Evolutionary conservation across 2,797 vertebrate species (phyloP), one percentile per base, ranked within the genome.

Genomic region (Manis pentadactyla): DNA sequence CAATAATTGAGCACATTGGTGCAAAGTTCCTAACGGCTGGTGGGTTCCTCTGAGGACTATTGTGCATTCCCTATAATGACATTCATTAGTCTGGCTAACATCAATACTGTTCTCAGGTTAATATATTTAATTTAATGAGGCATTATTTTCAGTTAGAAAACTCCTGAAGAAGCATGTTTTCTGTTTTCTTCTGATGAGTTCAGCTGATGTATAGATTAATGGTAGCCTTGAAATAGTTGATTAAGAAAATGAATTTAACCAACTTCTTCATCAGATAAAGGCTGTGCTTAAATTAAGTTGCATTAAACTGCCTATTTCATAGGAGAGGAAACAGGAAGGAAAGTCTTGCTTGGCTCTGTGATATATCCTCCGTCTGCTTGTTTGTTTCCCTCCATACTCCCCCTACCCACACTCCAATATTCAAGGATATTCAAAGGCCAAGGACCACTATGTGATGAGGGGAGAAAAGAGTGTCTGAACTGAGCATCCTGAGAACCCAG

Each of bases 91-190:
- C 97, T 96, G 19, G 51, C 97, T 97, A 97, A 97, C 98, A 97
- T 97, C 97, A 96, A 96, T 69, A 94, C 96, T 87, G 93, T 93
- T 97, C 96, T 97, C 88, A 84, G 97, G 98, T 97, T 98, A 97
- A 98, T 96, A 95, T 46, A 83, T 97, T 97, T 97, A 95, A 97
- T 57, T 96, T 98, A 98, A 98, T 97, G 98, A 98, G 96, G 97
- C 96, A 95, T 98, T 98, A 93, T 98, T 98, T 98, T 93, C 97
- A 63, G 85, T 92, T 96, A 87, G 85, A 96, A 97, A 98, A 95
- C 84, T 97, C 97, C 96, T 97, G 79, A 97, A 96, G 98, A 97
- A 96, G 93, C 89, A 64, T 94, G 93, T 97, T 98, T 98, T 86
- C 97, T 98, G 93, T 97, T 98, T 98, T 86, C 97, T 98, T 94